A percentile compares a stretch with the other conserved stretches of the same genome.
phyloP scores from a whole-genome alignment of 2,888 invertebrate genomes.

The Dorcus parallelipipedus region DNA sequence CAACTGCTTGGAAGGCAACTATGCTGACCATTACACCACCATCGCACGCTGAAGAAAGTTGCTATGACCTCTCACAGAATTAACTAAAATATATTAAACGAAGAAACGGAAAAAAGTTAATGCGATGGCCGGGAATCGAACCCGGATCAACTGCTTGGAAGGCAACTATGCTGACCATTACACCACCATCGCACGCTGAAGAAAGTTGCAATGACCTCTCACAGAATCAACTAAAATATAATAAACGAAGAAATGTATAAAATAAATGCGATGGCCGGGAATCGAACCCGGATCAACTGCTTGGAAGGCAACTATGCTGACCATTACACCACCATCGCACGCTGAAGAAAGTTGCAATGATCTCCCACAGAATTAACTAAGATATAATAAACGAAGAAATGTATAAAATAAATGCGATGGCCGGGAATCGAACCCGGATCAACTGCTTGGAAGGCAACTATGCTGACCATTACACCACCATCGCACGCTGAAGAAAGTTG shows the following conservation, averaged over 20 bases:
- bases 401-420: slow-evolving; percentile 40
- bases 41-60: slow-evolving; percentile 33
- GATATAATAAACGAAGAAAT: too few relatives aligned
- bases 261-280: slow-evolving; percentile 48
- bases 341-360: too few relatives aligned
- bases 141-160: slow-evolving; percentile 53
- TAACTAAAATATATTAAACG: too few relatives aligned
- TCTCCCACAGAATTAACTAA: too few relatives aligned
- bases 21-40: slow-evolving; percentile 52
- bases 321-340: slow-evolving; percentile 51
- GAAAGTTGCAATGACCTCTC: too few relatives aligned
- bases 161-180: slow-evolving; percentile 33
- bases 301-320: slow-evolving; percentile 52
- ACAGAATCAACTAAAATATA: too few relatives aligned
- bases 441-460: slow-evolving; percentile 53
- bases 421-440: slow-evolving; percentile 53
- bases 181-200: too few relatives aligned
- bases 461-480: slow-evolving; percentile 52
- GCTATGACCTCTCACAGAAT: too few relatives aligned
- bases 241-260: too few relatives aligned
- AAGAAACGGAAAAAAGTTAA: too few relatives aligned
- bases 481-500: slow-evolving; percentile 30
- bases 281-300: slow-evolving; percentile 53
- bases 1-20: slow-evolving; percentile 53
- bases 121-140: slow-evolving; percentile 53